Conservation (phyloP, 2,888 invertebrate species). For the Eupelmus urozonus region DNA sequence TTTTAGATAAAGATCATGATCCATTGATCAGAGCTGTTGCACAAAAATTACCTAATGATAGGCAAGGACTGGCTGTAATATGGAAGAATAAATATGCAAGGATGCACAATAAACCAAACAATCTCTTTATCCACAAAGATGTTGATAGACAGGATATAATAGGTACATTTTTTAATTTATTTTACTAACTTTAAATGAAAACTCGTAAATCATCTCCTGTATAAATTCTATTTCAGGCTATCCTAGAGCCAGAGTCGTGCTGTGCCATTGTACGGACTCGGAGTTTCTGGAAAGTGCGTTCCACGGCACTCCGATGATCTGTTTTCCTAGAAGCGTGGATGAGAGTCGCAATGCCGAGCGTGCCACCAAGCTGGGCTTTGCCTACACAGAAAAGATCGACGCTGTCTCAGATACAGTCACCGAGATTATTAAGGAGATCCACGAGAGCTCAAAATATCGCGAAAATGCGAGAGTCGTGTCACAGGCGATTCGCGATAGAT, state of each 20-base stretch:
- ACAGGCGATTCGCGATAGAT: constrained; percentile 71
- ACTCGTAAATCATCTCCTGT: too few species aligned
- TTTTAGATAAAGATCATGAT: constrained; percentile 68
- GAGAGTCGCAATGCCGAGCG: constrained; percentile 69
- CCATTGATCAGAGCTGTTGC: constrained; percentile 68
- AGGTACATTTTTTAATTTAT: constrained; percentile 64
- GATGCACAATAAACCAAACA: constrained; percentile 64
- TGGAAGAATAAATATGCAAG: constrained; percentile 68
- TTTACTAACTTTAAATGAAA: neutral
- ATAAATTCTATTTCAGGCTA: constrained; percentile 72
- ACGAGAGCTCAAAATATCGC: constrained; percentile 68
- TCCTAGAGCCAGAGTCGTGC: constrained; percentile 69
- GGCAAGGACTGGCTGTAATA: constrained; percentile 71
- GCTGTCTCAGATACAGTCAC: constrained; percentile 62
- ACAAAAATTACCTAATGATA: constrained; percentile 67
- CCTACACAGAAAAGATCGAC: constrained; percentile 61
- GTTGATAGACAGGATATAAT: constrained; percentile 73
- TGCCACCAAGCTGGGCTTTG: constrained; percentile 69
- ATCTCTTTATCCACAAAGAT: constrained; percentile 67
- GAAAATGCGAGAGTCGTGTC: constrained; percentile 71
- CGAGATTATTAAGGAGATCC: constrained; percentile 64
- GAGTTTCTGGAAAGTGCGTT: constrained; percentile 73
- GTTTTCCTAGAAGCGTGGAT: constrained; percentile 70
- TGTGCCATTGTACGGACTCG: constrained; percentile 73
- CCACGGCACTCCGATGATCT: constrained; percentile 74